Evolutionary conservation across 2,797 vertebrate species (phyloP), one percentile per base, ranked within the genome.

Genomic region (Myotis findleyi): DNA sequence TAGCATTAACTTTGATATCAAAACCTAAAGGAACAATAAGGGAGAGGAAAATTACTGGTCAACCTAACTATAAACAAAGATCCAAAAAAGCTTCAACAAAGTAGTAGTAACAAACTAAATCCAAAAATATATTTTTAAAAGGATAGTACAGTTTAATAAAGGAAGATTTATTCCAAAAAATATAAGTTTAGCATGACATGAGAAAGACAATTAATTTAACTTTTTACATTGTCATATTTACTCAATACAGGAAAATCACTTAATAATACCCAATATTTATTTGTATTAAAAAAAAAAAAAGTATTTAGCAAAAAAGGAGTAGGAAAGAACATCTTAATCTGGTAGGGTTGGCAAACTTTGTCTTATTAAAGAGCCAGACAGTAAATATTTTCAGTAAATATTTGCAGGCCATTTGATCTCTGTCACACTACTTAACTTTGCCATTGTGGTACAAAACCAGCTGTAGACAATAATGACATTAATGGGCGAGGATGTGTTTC

Each of bases 31-130:
- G n/a, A 87, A 44, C 6, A 55, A 47, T 92, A 82, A 68, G 12
- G 17, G 6, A 68, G 86, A 87, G 11, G 21, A 82, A 93, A 87
- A 82, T 75, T 44, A 51, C 7, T 81, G 10, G 16, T 75, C 38
- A 68, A 92, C 27, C 6, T 57, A 85, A 93, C 27, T 53, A 41
- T 79, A 62, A 92, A 86, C 30, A 90, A 95, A 95, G 20, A 92
- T 84, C 62, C 23, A 53, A 95, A 92, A 94, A 92, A 64, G 55
- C 33, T 27, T 82, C 44, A 77, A 69, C 16, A 76, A 95, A 68
- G n/a, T 5, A 69, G 7, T 62, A 59, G 53, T 27, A 59, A 59
- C 62, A 57, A 89, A 75, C 23, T 79, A 86, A 93, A 77, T 83
- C 27, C 21, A 90, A 87, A 55, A 92, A 59, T 41, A 82, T 47